phyloP scores from a whole-genome alignment of 2,113 vertebrate species.

The Dromas ardeola region DNA sequence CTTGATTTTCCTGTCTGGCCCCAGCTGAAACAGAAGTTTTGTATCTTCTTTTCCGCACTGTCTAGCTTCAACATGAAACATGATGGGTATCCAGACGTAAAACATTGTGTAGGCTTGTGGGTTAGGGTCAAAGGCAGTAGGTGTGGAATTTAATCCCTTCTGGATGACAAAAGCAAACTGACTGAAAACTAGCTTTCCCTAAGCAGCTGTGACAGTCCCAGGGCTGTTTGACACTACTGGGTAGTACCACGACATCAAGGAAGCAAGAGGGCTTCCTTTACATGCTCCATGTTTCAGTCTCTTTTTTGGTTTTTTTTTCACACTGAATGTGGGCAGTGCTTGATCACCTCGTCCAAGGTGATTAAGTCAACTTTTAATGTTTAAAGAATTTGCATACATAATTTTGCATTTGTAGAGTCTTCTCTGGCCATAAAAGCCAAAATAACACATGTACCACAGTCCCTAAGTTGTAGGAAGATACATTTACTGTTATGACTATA shows the following conservation, averaged over 20 bases:
- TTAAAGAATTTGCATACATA: not conserved
- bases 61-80: not conserved
- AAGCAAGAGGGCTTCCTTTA: not conserved
- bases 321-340: not conserved
- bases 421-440: not conserved
- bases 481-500: not conserved
- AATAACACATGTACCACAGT: not conserved
- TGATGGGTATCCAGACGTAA: not conserved
- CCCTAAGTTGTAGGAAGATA: not conserved
- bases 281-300: not conserved
- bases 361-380: not conserved
- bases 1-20: not conserved
- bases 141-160: not conserved
- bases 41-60: not conserved
- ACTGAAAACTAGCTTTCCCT: not conserved
- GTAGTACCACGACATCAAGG: not conserved
- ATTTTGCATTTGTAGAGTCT: not conserved
- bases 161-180: not conserved
- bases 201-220: not conserved
- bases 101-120: not conserved
- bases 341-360: not conserved
- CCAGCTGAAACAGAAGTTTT: not conserved
- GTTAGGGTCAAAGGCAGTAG: not conserved
- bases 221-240: not conserved
- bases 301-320: rapidly evolving